Evolutionary conservation across 2,113 vertebrate genomes (phyloP), one percentile per base, ranked within the genome.

Genomic region (Acrocephalus kingi): DNA sequence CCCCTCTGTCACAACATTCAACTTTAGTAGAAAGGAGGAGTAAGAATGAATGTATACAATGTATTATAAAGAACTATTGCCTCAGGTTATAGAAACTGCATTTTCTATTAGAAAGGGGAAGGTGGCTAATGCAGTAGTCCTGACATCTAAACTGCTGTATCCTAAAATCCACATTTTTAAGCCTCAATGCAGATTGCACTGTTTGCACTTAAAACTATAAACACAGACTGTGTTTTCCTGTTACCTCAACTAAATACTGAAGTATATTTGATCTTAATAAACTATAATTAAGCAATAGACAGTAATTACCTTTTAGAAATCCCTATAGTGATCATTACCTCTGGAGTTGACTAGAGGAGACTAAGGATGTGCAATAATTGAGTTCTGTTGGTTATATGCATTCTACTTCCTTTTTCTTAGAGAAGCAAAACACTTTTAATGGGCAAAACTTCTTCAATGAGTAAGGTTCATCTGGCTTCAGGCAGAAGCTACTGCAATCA

Each of bases 271-370:
- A 95, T 95, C 80, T 91, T 95, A 96, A 95, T 96, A 94, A 93
- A 63, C 61, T 91, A 86, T 95, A 95, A 95, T 97, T 97, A 97
- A 96, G 95, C 94, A 97, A 97, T 95, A 97, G 96, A 97, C 89
- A 97, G 96, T 97, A 97, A 98, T 97, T 97, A 97, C 94, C 92
- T 98, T 97, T 97, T 92, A 95, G 93, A 97, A 97, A 92, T 98
- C 96, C 93, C 97, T 92, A 86, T 97, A 97, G 97, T 96, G 97
- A 98, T 97, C 96, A 98, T 97, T 95, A 97, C 89, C 93, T 96
- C 95, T 97, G 88, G 72, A 93, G 94, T 58, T 97, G 84, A 94
- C 94, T 95, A 96, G 93, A 97, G 93, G 62, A 95, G 89, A 84
- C 84, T 95, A 92, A 96, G 93, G 97, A 97, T 95, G 75, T 77